Evolutionary conservation across 2,888 invertebrate species (phyloP), one percentile per base, ranked within the genome.

Genomic region (Desoria tigrina): DNA sequence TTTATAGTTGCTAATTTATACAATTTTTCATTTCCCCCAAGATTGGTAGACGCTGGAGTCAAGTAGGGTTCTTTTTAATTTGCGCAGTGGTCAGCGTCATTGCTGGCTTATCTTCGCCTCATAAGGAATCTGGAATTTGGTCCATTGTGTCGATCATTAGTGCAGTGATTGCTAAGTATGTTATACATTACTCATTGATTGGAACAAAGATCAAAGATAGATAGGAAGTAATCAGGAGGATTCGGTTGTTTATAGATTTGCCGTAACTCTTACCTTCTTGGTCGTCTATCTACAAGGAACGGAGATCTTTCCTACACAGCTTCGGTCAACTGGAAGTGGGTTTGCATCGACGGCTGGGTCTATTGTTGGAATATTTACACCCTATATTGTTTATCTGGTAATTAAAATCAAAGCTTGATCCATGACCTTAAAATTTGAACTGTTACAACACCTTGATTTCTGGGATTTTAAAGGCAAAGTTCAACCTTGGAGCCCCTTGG

Each of bases 251-350:
- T 16, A 39, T 39, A 67, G 63, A 45, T 69, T 61, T 42, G 62
- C 71, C 16, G 60, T 84, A 62, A 84, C 85, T 2, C 76, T 85
- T 23, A 81, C 84, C 7, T 86, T 85, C 78, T 86, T 86, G 74
- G 81, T 84, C 21, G 83, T 84, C 26, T 84, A 83, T 76, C 79
- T 88, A 60, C 84, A 87, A 64, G 70, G 61, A 4, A 66, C 66
- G 24, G 88, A 88, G 79, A 81, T 86, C 23, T 87, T 86, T 78
- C 88, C 88, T 16, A 88, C 88, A 0, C 85, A 85, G 73, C 80
- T 87, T 37, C 81, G 88, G 24, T 86, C 87, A 77, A 84, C 86
- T 7, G 88, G 87, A 58, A 83, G 85, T 73, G 84, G 87, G 0
- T 77, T 87, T 63, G 85, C 86, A 32, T 83, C 83, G 61, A 82